Evolutionary conservation across 2,113 vertebrate species (phyloP).

Genomic region (Plestiodon gilberti): DNA sequence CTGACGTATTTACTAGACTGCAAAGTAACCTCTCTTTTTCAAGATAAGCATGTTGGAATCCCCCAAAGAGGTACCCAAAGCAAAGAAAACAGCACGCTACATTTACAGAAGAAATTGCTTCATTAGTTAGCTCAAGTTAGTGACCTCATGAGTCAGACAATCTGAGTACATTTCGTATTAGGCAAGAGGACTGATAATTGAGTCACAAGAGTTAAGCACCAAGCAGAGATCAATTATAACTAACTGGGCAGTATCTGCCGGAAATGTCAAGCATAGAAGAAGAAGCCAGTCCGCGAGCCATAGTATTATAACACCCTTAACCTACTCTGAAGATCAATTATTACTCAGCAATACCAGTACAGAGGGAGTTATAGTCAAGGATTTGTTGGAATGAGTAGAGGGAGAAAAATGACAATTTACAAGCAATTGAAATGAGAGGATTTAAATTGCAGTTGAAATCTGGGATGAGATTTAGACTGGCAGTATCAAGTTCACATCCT

Average conservation of each 20-base stretch:
- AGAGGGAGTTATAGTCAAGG: not conserved
- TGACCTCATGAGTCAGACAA: not conserved
- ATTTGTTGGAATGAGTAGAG: too few relatives aligned
- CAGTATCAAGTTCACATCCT: not conserved
- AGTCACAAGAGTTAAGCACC: not conserved
- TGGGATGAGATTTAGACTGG: not conserved
- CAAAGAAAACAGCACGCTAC: too few relatives aligned
- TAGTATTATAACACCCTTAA: not conserved
- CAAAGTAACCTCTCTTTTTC: too few relatives aligned
- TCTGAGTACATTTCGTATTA: not conserved
- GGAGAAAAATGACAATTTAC: not conserved
- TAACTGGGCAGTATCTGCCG: not conserved
- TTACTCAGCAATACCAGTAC: not conserved
- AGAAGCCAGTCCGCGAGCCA: not conserved
- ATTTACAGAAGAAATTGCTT: too few relatives aligned
- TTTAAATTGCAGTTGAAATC: not conserved
- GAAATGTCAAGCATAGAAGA: not conserved
- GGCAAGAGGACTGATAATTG: not conserved
- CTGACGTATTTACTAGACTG: too few relatives aligned
- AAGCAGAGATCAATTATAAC: not conserved
- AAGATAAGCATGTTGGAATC: not conserved
- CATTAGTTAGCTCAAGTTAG: not conserved
- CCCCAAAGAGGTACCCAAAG: not conserved
- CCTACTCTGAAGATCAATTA: not conserved
- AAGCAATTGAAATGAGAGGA: not conserved